Evolutionary conservation across 2,113 vertebrate species (phyloP).

Genomic region (Dromaius novaehollandiae): DNA sequence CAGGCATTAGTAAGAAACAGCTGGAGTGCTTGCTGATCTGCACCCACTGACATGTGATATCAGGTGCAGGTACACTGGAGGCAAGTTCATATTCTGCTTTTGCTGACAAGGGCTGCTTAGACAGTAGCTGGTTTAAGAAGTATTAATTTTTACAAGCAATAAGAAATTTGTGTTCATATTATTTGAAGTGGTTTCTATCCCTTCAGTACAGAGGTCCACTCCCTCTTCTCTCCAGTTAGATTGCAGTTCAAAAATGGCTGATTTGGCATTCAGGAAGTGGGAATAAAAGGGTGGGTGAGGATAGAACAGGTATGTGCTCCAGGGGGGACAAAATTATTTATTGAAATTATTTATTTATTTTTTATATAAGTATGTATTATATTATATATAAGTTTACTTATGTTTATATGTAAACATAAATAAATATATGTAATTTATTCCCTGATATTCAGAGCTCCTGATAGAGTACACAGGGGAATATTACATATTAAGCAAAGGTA

Average conservation of each 20-base stretch:
- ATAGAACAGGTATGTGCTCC: neutral
- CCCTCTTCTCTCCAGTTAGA: neutral
- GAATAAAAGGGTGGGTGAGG: neutral
- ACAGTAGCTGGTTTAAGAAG: neutral
- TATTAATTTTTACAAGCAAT: neutral
- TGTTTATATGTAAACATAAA: neutral
- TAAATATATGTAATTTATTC: neutral
- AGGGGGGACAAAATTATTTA: neutral
- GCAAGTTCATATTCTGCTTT: neutral
- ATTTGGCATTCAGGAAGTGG: neutral
- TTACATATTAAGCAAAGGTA: neutral
- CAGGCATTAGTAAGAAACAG: neutral
- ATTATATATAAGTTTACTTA: neutral
- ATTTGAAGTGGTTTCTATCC: neutral
- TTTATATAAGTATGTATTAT: neutral
- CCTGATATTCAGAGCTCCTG: neutral
- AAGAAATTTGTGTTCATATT: neutral
- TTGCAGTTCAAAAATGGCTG: neutral
- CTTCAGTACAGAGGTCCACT: neutral
- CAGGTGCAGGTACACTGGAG: neutral
- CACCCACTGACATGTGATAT: neutral
- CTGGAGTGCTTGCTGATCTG: neutral
- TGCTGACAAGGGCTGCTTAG: neutral
- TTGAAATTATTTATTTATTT: neutral
- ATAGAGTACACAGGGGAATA: neutral